Base-by-base conservation (phyloP, 2,797 vertebrate genomes). In the Anniella stebbinsi region DNA sequence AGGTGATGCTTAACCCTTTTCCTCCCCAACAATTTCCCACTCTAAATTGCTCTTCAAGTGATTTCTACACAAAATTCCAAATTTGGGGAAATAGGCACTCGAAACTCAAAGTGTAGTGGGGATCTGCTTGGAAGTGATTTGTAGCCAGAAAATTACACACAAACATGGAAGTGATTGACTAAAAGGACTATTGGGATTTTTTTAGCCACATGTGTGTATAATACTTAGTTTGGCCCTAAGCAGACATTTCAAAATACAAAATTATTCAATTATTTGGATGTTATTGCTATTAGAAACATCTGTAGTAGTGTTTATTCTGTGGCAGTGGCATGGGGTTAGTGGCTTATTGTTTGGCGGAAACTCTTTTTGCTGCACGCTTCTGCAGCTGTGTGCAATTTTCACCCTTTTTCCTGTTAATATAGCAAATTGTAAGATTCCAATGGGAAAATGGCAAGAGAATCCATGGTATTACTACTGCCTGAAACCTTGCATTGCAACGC, bases 331-430 rank as follows among this genome's bases (percentile, higher is more conserved):
- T 89, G 93, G 92, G 80, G 94, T 95, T 96, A 95, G 95, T 94
- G 92, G 88, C 93, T 94, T 94, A 81, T 92, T 96, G 94, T 96
- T 95, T 94, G 92, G 88, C 93, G 92, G 92, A 91, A 95, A 90
- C 91, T 92, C 69, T 89, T 94, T 95, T 95, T 92, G 84, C 91
- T 94, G 88, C 72, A 88, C 91, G 81, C 91, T 95, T 93, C 90
- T 93, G 94, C 94, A 95, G 93, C 94, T 96, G 93, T 92, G 93
- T 93, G 94, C 93, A 89, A 38, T 92, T 93, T 75, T 92, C 82
- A 87, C 30, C 92, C n/a, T 93, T 91, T 84, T 89, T 92, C 36
- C 48, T 90, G 72, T 87, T 93, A 94, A 82, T 93, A 89, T 84
- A 88, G 92, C 81, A 69, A 95, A 90, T 94, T 90, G 88, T 89